Conservation (phyloP, 2,888 invertebrate genomes). For the Stratiomys singularior region DNA sequence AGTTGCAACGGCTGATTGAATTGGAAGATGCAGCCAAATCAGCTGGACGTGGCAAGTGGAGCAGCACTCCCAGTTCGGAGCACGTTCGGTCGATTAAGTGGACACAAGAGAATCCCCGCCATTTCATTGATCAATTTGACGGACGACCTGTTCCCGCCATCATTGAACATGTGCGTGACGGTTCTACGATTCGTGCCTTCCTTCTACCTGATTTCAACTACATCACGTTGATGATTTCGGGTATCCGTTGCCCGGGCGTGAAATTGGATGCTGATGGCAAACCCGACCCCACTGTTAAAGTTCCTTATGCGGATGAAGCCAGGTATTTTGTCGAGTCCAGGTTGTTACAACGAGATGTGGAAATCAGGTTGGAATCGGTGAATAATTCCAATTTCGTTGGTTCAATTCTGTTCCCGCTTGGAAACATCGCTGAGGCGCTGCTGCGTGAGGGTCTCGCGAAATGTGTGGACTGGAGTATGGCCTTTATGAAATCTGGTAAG, state of each 20-base stretch:
- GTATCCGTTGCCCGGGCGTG: conserved; percentile 86
- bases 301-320: conserved; percentile 88
- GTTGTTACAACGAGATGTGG: conserved; percentile 89
- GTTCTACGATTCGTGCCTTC: conserved; percentile 93
- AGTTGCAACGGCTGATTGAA: conserved; percentile 77
- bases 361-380: conserved; percentile 89
- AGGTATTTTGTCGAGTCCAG: conserved; percentile 92
- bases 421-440: conserved; percentile 93
- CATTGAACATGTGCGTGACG: conserved; percentile 97
- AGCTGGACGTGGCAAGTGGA: conserved; percentile 88
- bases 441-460: conserved; percentile 91
- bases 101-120: conserved; percentile 85
- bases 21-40: conserved; percentile 91
- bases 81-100: conserved; percentile 90
- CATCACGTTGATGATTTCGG: conserved; percentile 94
- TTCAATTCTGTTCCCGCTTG: conserved; percentile 89
- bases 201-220: conserved; percentile 91
- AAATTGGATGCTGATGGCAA: conserved; percentile 80
- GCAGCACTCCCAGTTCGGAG: conserved; percentile 67
- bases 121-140: conserved; percentile 84
- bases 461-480: conserved; percentile 94
- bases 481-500: conserved; percentile 76
- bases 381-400: conserved; percentile 95
- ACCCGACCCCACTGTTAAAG: conserved; percentile 73
- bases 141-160: conserved; percentile 91